These are phyloP conservation scores for Achroia grisella DNA, from an alignment of 1,140 invertebrate genomes.

Conservation along the genomic window DNA sequence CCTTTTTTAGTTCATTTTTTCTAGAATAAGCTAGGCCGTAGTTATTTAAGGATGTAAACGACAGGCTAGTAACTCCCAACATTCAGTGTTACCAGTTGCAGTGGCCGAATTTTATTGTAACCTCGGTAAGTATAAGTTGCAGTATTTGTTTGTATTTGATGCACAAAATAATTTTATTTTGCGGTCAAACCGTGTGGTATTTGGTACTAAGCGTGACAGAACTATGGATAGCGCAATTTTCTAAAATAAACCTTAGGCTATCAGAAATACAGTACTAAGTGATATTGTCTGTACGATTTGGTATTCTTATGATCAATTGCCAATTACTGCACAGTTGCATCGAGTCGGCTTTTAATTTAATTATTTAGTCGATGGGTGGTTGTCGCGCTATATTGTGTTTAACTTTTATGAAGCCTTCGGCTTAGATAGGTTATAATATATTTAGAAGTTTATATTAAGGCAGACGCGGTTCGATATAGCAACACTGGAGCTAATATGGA, in stretches of 20 bases:
- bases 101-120: conserved; percentile 31
- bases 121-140: conserved; percentile 17
- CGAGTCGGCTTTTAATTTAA: conserved; percentile 30
- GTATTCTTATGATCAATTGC: too few species aligned
- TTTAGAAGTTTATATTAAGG: conserved; percentile 62
- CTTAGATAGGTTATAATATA: conserved; percentile 49
- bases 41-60: conserved; percentile 46
- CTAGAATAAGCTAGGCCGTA: conserved; percentile 55
- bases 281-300: too few species aligned
- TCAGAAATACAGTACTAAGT: too few species aligned
- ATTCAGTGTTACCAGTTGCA: conserved; percentile 55
- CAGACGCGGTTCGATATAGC: conserved; percentile 21
- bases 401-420: conserved; percentile 49
- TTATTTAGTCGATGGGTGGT: conserved; percentile 45
- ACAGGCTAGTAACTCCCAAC: conserved; percentile 58
- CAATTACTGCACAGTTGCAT: too few species aligned
- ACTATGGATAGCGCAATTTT: too few species aligned
- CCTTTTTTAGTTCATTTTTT: conserved; percentile 38
- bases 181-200: too few species aligned
- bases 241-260: too few species aligned
- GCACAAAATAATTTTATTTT: conserved; percentile 29
- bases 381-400: conserved; percentile 41
- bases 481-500: conserved; percentile 8
- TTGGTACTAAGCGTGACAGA: too few species aligned
- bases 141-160: conserved; percentile 30